Percentiles rank a stretch among this genome's conserved stretches.
phyloP scores from a whole-genome alignment of 2,797 vertebrate species.

The Meriones psammophilus region DNA sequence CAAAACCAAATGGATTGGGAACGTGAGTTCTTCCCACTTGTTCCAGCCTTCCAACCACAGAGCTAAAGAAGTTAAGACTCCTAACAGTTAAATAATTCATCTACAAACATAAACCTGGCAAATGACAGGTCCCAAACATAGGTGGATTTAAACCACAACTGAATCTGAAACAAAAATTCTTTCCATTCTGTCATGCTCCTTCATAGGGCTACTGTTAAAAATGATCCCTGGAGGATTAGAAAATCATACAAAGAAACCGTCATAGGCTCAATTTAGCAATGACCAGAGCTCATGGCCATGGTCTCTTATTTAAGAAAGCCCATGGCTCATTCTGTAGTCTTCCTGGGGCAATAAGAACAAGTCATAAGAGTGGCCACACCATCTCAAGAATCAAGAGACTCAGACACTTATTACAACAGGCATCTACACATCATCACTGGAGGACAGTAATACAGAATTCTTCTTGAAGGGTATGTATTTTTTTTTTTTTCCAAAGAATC shows the following conservation, averaged over 20 bases:
- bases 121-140: slow-evolving; percentile 46
- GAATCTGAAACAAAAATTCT: slow-evolving; percentile 67
- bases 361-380: background rate
- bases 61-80: slow-evolving; percentile 67
- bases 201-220: slow-evolving; percentile 69
- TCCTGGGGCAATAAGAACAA: slow-evolving; percentile 70
- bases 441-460: slow-evolving; percentile 20
- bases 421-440: slow-evolving; percentile 4
- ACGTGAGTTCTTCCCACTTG: background rate
- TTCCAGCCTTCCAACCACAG: slow-evolving; percentile 45
- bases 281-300: slow-evolving; percentile 62
- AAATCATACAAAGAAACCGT: slow-evolving; percentile 77
- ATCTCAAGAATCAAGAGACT: slow-evolving; percentile 47
- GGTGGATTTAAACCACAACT: slow-evolving; percentile 60
- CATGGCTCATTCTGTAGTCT: slow-evolving; percentile 71
- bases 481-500: background rate
- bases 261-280: slow-evolving; percentile 79
- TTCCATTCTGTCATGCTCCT: slow-evolving; percentile 64
- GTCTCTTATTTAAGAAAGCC: slow-evolving; percentile 77
- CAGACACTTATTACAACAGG: slow-evolving; percentile 20
- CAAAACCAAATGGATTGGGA: background rate
- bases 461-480: background rate
- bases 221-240: slow-evolving; percentile 67
- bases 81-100: slow-evolving; percentile 57
- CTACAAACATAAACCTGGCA: slow-evolving; percentile 37